A percentile compares a stretch with the other conserved stretches of the same genome.
phyloP scores from a whole-genome alignment of 2,888 invertebrate genomes.

The Scaptodrosophila latifasciaeformis region DNA sequence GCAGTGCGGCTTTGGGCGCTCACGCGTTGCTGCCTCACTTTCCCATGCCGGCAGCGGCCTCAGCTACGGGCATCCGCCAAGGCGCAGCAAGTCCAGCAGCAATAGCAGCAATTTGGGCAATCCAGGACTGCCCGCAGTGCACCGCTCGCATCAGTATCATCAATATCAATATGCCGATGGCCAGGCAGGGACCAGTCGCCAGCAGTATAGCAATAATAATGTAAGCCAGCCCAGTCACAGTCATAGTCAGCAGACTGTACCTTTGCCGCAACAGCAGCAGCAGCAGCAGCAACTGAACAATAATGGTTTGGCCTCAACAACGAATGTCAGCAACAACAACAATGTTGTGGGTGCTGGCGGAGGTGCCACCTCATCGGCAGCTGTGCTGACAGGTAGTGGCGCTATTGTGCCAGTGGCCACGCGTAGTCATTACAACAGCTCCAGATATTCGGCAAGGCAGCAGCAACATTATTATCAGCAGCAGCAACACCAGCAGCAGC shows the following conservation, averaged over 20 bases:
- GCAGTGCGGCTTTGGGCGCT: constrained; percentile 84
- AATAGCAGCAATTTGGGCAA: constrained; percentile 40
- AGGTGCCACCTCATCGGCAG: constrained; percentile 54
- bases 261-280: constrained; percentile 29
- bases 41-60: constrained; percentile 78
- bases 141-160: constrained; percentile 37
- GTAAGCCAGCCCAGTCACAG: constrained; percentile 30
- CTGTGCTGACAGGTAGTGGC: constrained; percentile 56
- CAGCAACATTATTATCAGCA: constrained; percentile 32
- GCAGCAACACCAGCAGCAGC: constrained; percentile 37
- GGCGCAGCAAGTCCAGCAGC: constrained; percentile 76
- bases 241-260: constrained; percentile 16
- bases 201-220: constrained; percentile 41
- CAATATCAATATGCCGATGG: constrained; percentile 41
- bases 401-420: constrained; percentile 51
- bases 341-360: too few relatives aligned
- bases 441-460: constrained; percentile 39
- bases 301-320: constrained; percentile 33
- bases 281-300: constrained; percentile 32
- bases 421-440: constrained; percentile 48
- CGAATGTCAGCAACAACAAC: constrained; percentile 51
- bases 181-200: constrained; percentile 51
- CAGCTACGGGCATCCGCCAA: constrained; percentile 75
- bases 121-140: constrained; percentile 36
- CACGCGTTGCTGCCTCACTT: constrained; percentile 81